Evolutionary conservation across 2,797 vertebrate genomes (phyloP).

Genomic region (Vespertilio murinus): DNA sequence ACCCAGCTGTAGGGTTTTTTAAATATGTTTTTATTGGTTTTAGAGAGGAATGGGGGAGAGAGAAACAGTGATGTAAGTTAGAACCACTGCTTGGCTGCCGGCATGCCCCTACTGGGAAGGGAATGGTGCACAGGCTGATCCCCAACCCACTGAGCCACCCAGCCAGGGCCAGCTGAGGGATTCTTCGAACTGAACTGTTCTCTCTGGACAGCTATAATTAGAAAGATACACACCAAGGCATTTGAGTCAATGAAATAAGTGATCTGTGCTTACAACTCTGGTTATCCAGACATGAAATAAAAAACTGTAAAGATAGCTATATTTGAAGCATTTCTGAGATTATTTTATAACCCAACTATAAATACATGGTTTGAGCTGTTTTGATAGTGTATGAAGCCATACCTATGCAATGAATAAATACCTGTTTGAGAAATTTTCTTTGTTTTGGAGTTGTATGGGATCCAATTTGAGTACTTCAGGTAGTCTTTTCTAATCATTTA

Average conservation of each 20-base stretch:
- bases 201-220: neutral
- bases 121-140: too few species aligned
- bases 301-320: neutral
- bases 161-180: too few species aligned
- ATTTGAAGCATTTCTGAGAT: neutral
- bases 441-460: neutral
- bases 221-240: neutral
- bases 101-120: too few species aligned
- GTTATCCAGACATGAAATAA: neutral
- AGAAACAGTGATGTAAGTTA: too few species aligned
- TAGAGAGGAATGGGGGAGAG: too few species aligned
- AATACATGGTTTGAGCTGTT: neutral
- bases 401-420: neutral
- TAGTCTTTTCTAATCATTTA: conserved; percentile 11
- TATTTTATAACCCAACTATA: neutral
- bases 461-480: neutral
- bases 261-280: neutral
- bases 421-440: neutral
- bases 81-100: too few species aligned
- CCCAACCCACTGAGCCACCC: too few species aligned
- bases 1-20: too few species aligned
- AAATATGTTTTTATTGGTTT: too few species aligned
- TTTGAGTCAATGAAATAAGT: neutral
- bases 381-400: neutral
- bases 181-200: neutral